Evolutionary conservation across 2,797 vertebrate genomes (phyloP).

Genomic region (Catostomus latipinnis): DNA sequence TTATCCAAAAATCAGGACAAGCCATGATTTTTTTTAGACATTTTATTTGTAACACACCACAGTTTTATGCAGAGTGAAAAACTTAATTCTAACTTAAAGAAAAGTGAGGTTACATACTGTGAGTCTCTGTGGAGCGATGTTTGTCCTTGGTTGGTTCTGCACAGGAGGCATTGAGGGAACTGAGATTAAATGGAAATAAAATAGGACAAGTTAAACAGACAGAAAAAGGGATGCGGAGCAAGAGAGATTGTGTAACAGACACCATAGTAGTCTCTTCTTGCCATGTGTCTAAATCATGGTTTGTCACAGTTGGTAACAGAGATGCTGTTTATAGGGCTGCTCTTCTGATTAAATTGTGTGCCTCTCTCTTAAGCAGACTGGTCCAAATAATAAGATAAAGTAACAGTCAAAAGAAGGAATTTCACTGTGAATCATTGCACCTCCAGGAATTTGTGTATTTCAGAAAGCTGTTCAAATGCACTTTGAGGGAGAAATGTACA

Average conservation of each 20-base stretch:
- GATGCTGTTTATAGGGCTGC: constrained; percentile 26
- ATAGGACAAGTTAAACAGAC: constrained; percentile 34
- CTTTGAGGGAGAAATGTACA: too few species aligned
- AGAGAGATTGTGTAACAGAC: background rate
- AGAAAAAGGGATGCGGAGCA: background rate
- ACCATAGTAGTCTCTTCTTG: constrained; percentile 18
- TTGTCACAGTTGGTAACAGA: constrained; percentile 47
- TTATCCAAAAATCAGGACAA: constrained; percentile 16
- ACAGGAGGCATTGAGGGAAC: constrained; percentile 95
- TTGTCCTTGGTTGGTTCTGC: constrained; percentile 87
- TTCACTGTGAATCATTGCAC: constrained; percentile 65
- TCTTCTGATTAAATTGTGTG: constrained; percentile 41
- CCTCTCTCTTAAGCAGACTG: constrained; percentile 38
- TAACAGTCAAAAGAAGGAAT: constrained; percentile 39
- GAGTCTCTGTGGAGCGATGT: constrained; percentile 95
- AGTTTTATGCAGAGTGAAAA: background rate
- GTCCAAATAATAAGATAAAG: constrained; percentile 41
- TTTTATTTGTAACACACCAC: background rate
- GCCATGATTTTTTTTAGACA: background rate
- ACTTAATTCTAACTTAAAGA: constrained; percentile 59
- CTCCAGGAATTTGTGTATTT: constrained; percentile 40
- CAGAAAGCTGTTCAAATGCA: constrained; percentile 53
- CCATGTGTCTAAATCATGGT: constrained; percentile 35
- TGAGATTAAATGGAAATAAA: constrained; percentile 65
- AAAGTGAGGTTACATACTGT: constrained; percentile 90